Evolutionary conservation across 1,140 invertebrate species (phyloP).

Genomic region (Pachypeltis micranthus): DNA sequence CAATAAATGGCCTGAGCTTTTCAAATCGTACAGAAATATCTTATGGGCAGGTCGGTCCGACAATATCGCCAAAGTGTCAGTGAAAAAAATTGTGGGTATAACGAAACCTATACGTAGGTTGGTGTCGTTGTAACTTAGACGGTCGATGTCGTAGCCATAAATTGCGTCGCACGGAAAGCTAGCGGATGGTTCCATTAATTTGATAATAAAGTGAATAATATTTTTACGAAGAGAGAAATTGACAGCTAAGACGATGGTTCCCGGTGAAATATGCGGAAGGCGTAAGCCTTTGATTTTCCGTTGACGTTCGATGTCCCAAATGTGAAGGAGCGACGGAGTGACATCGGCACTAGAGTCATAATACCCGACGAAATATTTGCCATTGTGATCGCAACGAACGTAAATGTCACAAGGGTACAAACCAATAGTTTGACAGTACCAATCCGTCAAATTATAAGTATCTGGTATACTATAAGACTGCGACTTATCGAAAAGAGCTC

Average conservation of each 20-base stretch:
- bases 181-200: neutral
- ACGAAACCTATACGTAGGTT: neutral
- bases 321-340: constrained; percentile 16
- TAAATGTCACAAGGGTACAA: constrained; percentile 22
- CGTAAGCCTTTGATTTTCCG: constrained; percentile 14
- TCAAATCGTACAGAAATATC: neutral
- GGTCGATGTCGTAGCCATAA: constrained; percentile 16
- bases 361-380: constrained; percentile 21
- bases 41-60: neutral
- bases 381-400: constrained; percentile 19
- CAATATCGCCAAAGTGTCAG: neutral
- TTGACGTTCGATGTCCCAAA: constrained; percentile 19
- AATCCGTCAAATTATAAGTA: constrained; percentile 9
- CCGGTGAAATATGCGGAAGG: constrained; percentile 9
- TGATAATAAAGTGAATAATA: constrained; percentile 11
- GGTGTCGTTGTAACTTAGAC: constrained; percentile 8
- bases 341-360: neutral
- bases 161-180: constrained; percentile 1
- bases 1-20: neutral
- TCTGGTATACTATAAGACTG: constrained; percentile 13
- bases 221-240: constrained; percentile 1
- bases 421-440: constrained; percentile 19
- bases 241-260: neutral
- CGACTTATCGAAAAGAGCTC: constrained; percentile 16
- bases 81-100: constrained; percentile 14